These are phyloP conservation scores for Simalia tracyae DNA, from an alignment of 2,797 vertebrate genomes.

Conservation along the genomic window DNA sequence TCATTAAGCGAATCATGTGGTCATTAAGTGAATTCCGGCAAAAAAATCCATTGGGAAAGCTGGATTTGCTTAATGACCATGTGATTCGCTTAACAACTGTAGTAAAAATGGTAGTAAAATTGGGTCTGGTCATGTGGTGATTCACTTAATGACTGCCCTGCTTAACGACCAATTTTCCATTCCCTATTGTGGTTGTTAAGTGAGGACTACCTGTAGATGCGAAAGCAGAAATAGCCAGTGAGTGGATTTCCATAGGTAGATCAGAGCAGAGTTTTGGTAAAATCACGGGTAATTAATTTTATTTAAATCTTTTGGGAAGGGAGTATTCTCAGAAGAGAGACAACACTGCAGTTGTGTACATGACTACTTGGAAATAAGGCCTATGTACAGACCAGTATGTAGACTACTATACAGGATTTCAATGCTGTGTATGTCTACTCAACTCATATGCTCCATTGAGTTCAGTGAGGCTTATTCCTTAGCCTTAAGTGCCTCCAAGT, in stretches of 20 bases:
- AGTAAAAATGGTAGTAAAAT: too few species aligned
- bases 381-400: neutral
- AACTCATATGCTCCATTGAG: neutral
- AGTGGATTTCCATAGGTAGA: neutral
- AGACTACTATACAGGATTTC: neutral
- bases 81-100: too few species aligned
- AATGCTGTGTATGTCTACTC: neutral
- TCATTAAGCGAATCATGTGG: too few species aligned
- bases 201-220: neutral
- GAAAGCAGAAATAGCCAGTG: neutral
- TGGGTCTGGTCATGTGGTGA: too few species aligned
- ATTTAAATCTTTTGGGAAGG: neutral
- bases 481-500: neutral
- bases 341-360: neutral
- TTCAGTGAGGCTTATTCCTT: neutral
- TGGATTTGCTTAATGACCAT: too few species aligned
- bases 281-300: neutral
- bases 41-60: too few species aligned
- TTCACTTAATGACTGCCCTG: too few species aligned
- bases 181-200: too few species aligned
- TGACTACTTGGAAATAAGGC: neutral
- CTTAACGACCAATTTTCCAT: too few species aligned
- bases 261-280: neutral
- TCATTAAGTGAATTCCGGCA: too few species aligned
- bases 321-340: neutral